Evolutionary conservation across 1,140 invertebrate species (phyloP).

Genomic region (Lepidostoma basale): DNA sequence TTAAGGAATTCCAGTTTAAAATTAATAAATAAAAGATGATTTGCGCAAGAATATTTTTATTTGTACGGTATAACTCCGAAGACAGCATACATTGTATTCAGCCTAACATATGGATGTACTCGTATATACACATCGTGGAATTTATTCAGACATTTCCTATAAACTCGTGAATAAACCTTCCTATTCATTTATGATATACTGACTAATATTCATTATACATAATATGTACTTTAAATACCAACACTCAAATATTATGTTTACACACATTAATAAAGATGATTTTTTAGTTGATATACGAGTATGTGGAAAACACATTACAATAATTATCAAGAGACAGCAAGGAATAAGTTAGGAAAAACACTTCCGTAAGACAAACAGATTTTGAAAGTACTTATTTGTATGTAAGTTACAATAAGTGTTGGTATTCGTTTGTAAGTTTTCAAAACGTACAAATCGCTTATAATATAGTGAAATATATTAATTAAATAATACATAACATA

Average conservation of each 20-base stretch:
- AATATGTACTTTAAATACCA: conserved; percentile 15
- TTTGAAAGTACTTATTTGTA: background rate
- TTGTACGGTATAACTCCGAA: conserved; percentile 45
- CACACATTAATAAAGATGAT: background rate
- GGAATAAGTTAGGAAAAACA: too few species aligned
- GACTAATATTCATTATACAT: conserved; percentile 17
- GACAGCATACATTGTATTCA: conserved; percentile 43
- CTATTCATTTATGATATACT: conserved; percentile 6
- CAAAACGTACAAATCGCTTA: conserved; percentile 18
- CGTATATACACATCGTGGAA: conserved; percentile 36
- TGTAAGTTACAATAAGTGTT: background rate
- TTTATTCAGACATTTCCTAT: conserved; percentile 23
- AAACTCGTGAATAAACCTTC: conserved; percentile 14
- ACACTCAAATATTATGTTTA: background rate
- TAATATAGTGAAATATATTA: conserved; percentile 18
- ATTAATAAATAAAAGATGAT: conserved; percentile 21
- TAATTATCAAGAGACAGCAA: too few species aligned
- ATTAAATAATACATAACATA: conserved; percentile 17
- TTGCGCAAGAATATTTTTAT: conserved; percentile 43
- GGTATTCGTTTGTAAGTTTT: conserved; percentile 9
- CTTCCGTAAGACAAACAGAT: background rate
- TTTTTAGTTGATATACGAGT: too few species aligned
- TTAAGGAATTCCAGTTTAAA: too few species aligned
- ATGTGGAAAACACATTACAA: too few species aligned
- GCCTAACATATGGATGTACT: conserved; percentile 40